These are phyloP conservation scores for Hirundo rustica DNA, from an alignment of 2,797 vertebrate genomes.

Conservation along the genomic window DNA sequence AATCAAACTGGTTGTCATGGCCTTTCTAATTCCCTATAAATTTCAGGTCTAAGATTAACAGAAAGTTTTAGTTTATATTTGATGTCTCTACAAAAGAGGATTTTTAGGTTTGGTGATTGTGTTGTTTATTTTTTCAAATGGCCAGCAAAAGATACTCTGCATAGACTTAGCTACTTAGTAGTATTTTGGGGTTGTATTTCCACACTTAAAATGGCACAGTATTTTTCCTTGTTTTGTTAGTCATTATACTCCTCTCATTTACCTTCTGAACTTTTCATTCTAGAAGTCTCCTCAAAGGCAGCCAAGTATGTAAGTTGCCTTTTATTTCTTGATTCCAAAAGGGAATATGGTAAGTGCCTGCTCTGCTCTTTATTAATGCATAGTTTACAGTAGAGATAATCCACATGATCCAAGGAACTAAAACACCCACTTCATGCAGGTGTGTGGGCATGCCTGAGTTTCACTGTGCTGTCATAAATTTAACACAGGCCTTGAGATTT, in stretches of 20 bases:
- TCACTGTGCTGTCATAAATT: slow-evolving; percentile 6
- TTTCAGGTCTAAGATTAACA: not conserved
- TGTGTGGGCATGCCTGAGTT: slow-evolving; percentile 30
- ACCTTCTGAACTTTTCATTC: slow-evolving; percentile 3
- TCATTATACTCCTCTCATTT: not conserved
- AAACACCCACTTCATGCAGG: slow-evolving; percentile 47
- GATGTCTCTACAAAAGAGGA: not conserved
- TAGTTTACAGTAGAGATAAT: slow-evolving; percentile 23
- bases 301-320: not conserved
- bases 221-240: not conserved
- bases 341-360: not conserved
- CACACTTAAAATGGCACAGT: not conserved
- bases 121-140: not conserved
- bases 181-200: not conserved
- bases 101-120: not conserved
- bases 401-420: not conserved
- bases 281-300: not conserved
- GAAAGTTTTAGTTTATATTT: not conserved
- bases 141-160: not conserved
- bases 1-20: not conserved
- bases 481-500: not conserved
- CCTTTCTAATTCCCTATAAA: not conserved
- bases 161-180: not conserved
- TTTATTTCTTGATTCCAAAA: slow-evolving; percentile 2
- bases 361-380: not conserved